These are phyloP conservation scores for Spodoptera exigua DNA, from an alignment of 2,888 invertebrate species.

Conservation along the genomic window DNA sequence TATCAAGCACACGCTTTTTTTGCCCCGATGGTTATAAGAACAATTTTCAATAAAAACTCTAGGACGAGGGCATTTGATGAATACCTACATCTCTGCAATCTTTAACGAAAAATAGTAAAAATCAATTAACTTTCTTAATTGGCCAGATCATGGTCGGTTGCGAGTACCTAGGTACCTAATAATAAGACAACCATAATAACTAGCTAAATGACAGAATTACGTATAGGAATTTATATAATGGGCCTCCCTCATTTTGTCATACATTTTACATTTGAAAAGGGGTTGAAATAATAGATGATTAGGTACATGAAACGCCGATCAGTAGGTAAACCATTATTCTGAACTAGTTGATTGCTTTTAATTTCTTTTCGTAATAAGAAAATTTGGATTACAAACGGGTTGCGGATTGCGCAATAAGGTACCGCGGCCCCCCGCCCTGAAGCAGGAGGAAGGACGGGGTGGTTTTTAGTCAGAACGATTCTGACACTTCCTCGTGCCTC, in stretches of 20 bases:
- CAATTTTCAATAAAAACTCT: too few relatives aligned
- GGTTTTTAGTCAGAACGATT: too few relatives aligned
- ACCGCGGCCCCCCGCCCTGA: too few relatives aligned
- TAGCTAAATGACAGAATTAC: neutral
- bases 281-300: constrained; percentile 7
- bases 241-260: constrained; percentile 17
- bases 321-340: constrained; percentile 15
- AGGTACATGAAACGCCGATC: constrained; percentile 2
- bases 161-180: too few relatives aligned
- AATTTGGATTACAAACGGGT: too few relatives aligned
- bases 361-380: constrained; percentile 3
- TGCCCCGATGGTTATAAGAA: too few relatives aligned
- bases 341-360: constrained; percentile 18
- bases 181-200: constrained; percentile 12
- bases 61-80: too few relatives aligned
- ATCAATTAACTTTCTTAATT: constrained; percentile 22
- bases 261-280: constrained; percentile 24
- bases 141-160: constrained; percentile 12
- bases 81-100: neutral
- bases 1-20: too few relatives aligned
- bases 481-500: too few relatives aligned
- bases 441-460: too few relatives aligned
- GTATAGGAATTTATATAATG: constrained; percentile 13
- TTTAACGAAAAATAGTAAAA: constrained; percentile 9
- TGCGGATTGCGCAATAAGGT: too few relatives aligned